A percentile compares a stretch with the other conserved stretches of the same genome.
Conservation (phyloP, 2,797 vertebrate species). For the Percopsis omiscomaycus region DNA sequence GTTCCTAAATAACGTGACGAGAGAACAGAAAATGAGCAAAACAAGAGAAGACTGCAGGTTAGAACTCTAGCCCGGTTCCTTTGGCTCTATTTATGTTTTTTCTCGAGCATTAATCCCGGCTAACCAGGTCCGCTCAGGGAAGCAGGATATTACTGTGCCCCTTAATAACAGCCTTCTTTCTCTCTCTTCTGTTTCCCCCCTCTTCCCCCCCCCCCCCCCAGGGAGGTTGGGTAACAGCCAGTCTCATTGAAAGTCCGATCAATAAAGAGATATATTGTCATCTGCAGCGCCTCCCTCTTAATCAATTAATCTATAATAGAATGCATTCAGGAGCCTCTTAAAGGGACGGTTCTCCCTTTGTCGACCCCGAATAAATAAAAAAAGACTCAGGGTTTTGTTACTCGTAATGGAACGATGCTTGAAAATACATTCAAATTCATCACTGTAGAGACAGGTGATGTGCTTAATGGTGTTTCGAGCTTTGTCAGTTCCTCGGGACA, state of each 20-base stretch:
- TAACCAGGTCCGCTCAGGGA: neutral
- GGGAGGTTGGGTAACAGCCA: constrained; percentile 69
- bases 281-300: constrained; percentile 67
- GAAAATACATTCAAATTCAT: neutral
- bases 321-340: constrained; percentile 66
- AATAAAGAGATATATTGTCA: constrained; percentile 81
- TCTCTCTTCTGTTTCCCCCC: neutral
- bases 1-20: neutral
- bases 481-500: too few species aligned
- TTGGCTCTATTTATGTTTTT: constrained; percentile 6
- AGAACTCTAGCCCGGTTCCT: constrained; percentile 3
- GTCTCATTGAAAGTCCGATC: constrained; percentile 79
- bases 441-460: constrained; percentile 45
- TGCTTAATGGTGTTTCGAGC: constrained; percentile 30
- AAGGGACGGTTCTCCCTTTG: constrained; percentile 61
- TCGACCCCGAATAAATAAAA: constrained; percentile 29
- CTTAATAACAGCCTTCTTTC: constrained; percentile 39
- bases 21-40: constrained; percentile 20
- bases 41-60: constrained; percentile 30
- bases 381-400: constrained; percentile 29
- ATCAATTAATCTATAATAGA: constrained; percentile 83
- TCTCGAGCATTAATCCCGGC: too few species aligned
- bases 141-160: constrained; percentile 69
- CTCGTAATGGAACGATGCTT: constrained; percentile 24
- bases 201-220: constrained; percentile 30